Evolutionary conservation across 2,113 vertebrate species (phyloP).

Genomic region (Psammodynastes pulverulentus): DNA sequence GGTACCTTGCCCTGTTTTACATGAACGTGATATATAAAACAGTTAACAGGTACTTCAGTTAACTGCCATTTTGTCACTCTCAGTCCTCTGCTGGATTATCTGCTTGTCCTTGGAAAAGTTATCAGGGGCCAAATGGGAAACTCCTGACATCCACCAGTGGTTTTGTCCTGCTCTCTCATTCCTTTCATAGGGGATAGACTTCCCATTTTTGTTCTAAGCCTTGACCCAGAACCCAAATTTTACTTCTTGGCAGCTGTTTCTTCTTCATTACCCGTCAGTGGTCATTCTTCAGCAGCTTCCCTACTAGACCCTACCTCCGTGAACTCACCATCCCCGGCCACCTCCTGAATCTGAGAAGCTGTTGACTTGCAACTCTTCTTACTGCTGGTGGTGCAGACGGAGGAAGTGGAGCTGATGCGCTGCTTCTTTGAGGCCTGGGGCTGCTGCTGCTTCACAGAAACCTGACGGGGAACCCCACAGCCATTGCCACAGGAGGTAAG

Average conservation of each 20-base stretch:
- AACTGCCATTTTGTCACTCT: neutral
- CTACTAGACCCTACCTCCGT: neutral
- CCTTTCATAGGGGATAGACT: neutral
- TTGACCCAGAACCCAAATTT: neutral
- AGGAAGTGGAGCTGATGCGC: constrained; percentile 25
- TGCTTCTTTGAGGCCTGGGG: constrained; percentile 24
- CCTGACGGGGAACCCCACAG: neutral
- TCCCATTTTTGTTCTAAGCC: neutral
- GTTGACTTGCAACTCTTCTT: constrained; percentile 62
- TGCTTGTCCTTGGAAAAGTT: neutral
- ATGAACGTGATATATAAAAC: neutral
- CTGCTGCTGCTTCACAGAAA: constrained; percentile 22
- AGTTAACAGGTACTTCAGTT: neutral
- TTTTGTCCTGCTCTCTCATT: neutral
- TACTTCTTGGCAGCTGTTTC: neutral
- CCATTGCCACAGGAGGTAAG: neutral
- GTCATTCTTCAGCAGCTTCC: neutral
- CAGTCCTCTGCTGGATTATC: neutral
- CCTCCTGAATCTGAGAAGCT: constrained; percentile 68
- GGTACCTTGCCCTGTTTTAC: neutral
- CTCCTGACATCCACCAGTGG: neutral
- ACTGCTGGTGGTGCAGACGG: constrained; percentile 39
- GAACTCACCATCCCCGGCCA: constrained; percentile 71
- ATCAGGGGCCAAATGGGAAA: neutral
- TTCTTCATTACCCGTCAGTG: neutral